Base-by-base conservation (phyloP, 2,797 vertebrate species). In the Ispidina picta region DNA sequence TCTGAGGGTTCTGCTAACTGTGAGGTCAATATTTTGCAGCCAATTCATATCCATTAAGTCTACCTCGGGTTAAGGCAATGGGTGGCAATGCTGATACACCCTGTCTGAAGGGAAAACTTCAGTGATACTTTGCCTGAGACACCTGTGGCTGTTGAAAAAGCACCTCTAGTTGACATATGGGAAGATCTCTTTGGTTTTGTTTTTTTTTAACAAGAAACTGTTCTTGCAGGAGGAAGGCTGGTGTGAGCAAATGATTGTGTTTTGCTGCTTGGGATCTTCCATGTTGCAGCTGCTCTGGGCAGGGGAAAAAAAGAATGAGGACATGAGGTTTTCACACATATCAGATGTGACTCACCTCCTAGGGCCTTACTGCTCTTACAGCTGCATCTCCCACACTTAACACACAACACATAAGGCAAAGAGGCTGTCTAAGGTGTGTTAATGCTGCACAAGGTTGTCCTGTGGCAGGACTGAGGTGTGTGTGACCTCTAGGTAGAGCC, bases 21-120 rank as follows among this genome's bases (percentile, higher is more conserved):
- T 20, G 41, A 88, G 46, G 46, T 86, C 85, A 76, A 6, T 92
- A 68, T 86, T 93, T 92, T 91, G 49, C 41, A 74, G 44, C 20
- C 28, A 64, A 5, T 82, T 92, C 35, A 9, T 73, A 88, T 68
- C 29, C 2, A 2, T 84, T 86, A 73, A 78, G 68, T 39, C 21
- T 48, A 2, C 23, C 46, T 77, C 1, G 1, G 56, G 37, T 29
- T 69, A 37, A 83, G 41, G 56, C 58, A 70, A 0, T 71, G 75
- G 55, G 31, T 49, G 39, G 31, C 2, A 9, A 35, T 89, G 72
- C 6, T 64, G 64, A 58, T 39, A 35, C 28, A 51, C 29, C 21
- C 29, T 75, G 3, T 71, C 28, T 64, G 39, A 60, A 73, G 60
- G 33, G 68, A 71, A 55, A 41, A 58, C 29, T 56, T 66, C 44